These are phyloP conservation scores for Gymnorhina tibicen DNA, from an alignment of 2,113 vertebrate species.

Conservation along the genomic window DNA sequence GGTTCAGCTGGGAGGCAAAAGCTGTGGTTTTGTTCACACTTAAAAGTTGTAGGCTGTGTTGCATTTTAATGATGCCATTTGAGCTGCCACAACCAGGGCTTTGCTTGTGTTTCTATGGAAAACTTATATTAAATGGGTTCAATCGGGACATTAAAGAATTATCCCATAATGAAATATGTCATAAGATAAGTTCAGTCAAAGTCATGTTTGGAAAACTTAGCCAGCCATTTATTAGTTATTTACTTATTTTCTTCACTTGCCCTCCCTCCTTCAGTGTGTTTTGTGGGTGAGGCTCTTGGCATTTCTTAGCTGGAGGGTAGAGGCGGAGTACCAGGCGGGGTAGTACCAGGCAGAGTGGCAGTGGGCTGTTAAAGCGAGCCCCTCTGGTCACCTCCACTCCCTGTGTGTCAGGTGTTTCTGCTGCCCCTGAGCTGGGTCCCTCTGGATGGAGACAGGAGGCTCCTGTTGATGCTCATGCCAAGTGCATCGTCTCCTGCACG, in stretches of 20 bases:
- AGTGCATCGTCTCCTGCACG: fast-evolving
- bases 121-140: background rate
- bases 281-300: background rate
- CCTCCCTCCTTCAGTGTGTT: background rate
- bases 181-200: background rate
- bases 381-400: fast-evolving
- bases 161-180: background rate
- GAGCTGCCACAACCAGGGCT: background rate
- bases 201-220: background rate
- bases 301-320: background rate
- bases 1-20: conserved; percentile 49
- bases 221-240: background rate
- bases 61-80: conserved; percentile 35
- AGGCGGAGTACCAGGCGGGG: fast-evolving
- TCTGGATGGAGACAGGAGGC: background rate
- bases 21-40: conserved; percentile 54
- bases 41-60: conserved; percentile 33
- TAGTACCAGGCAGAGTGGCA: background rate
- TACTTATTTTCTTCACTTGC: background rate
- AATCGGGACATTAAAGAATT: background rate
- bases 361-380: background rate
- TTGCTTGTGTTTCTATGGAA: background rate
- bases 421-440: background rate
- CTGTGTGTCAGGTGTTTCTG: background rate
- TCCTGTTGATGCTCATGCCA: fast-evolving